These are phyloP conservation scores for Tolypeutes matacus DNA, from an alignment of 2,797 vertebrate species.

Conservation along the genomic window DNA sequence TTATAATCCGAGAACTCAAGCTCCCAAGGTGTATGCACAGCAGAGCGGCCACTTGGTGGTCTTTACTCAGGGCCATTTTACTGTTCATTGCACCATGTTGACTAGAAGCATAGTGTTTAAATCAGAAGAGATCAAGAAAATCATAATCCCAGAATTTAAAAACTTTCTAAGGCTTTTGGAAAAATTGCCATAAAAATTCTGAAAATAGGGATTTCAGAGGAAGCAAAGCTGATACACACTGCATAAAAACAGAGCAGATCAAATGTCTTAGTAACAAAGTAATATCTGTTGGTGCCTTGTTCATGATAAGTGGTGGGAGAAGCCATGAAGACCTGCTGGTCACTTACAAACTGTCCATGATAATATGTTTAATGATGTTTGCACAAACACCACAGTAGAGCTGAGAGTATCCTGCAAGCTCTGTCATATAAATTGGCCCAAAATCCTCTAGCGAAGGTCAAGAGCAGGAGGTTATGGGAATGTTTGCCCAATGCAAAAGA, in stretches of 20 bases:
- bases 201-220: background rate
- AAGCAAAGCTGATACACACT: background rate
- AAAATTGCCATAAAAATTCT: background rate
- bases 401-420: background rate
- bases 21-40: background rate
- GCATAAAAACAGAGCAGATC: background rate
- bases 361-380: rapidly evolving
- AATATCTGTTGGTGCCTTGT: background rate
- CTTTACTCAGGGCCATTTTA: background rate
- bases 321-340: background rate
- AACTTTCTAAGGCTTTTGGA: background rate
- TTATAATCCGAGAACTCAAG: background rate
- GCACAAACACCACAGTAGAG: background rate
- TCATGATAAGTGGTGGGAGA: background rate
- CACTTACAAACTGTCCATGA: background rate
- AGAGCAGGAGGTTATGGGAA: background rate
- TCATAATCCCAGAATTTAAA: background rate
- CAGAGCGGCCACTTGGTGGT: background rate
- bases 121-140: background rate
- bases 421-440: background rate
- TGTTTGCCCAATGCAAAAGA: background rate
- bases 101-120: slow-evolving; percentile 9
- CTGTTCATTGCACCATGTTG: background rate
- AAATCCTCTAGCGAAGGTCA: background rate
- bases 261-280: background rate